Evolutionary conservation across 1,140 invertebrate species (phyloP).

Genomic region (Glossosoma conforme): DNA sequence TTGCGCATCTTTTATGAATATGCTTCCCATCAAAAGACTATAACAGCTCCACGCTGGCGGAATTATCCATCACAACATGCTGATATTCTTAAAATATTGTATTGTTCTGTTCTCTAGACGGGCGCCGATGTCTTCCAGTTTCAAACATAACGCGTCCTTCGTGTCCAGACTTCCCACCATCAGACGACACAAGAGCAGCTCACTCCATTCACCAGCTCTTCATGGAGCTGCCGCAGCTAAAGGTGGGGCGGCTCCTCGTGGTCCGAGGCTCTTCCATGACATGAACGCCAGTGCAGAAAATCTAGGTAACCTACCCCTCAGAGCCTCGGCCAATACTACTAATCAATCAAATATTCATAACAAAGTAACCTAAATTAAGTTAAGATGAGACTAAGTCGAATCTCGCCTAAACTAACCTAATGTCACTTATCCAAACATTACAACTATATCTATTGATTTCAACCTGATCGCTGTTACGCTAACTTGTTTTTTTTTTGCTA

Average conservation of each 20-base stretch:
- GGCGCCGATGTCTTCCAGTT: conserved; percentile 64
- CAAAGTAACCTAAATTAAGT: too few species aligned
- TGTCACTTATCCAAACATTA: too few species aligned
- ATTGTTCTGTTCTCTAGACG: conserved; percentile 40
- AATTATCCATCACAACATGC: too few species aligned
- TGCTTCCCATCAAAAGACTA: too few species aligned
- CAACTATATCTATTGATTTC: too few species aligned
- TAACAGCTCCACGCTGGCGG: too few species aligned
- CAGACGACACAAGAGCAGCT: conserved; percentile 71
- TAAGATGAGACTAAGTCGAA: too few species aligned
- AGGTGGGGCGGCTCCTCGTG: conserved; percentile 44
- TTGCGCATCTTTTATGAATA: too few species aligned
- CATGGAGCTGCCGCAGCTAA: conserved; percentile 52
- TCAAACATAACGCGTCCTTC: conserved; percentile 88
- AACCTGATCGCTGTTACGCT: too few species aligned
- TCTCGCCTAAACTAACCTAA: too few species aligned
- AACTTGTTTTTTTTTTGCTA: too few species aligned
- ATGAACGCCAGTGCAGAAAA: conserved; percentile 68
- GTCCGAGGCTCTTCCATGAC: conserved; percentile 57
- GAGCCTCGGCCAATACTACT: not conserved
- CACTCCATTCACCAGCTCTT: conserved; percentile 63
- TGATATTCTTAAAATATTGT: not conserved
- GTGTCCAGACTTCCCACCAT: conserved; percentile 83
- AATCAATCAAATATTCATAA: too few species aligned
- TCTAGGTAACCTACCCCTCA: conserved; percentile 49